Base-by-base conservation (phyloP, 2,888 invertebrate genomes). In the Erebia ligea region DNA sequence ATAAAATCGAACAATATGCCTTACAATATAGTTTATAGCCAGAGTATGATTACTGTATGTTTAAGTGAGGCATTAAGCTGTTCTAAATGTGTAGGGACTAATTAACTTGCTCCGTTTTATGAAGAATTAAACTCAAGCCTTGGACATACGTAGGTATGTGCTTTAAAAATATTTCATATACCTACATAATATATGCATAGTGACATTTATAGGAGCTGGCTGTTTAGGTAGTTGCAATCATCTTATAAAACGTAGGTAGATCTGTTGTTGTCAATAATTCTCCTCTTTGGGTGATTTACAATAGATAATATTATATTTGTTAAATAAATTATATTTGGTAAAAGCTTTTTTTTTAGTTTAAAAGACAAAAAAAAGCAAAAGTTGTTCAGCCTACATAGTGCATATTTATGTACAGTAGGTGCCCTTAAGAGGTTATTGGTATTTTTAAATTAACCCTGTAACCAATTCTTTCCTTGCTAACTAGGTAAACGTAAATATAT, bases 21-120 rank as follows among this genome's bases (percentile, higher is more conserved):
- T 81, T 81, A 81, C 84, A 84, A 83, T 81, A 82, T 83, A 79
- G 79, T 84, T 81, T 79, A 81, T 80, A 77, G 76, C 78, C 65
- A 50, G 68, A 74, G 72, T 75, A 75, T 75, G 76, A 75, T 77
- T 76, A 75, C 77, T 76, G 76, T 77, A 76, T 76, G 75, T 73
- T 78, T 79, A 77, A 77, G 76, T 73, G 69, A 75, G 69, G 72
- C 78, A 76, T 79, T 81, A 82, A 83, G 73, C 72, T 73, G 72
- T 76, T 75, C 75, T 77, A 76, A 80, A 77, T 78, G 74, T 76
- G 77, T 76, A 72, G 73, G 70, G 74, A 78, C 77, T 78, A 79
- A 81, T 79, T 77, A 79, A 78, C 76, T 75, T 67, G 76, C 75
- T 76, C 76, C 76, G 70, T 78, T 78, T 79, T 79, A 77, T 75